Evolutionary conservation across 2,797 vertebrate genomes (phyloP).

Genomic region (Acrossocheilus fasciatus): DNA sequence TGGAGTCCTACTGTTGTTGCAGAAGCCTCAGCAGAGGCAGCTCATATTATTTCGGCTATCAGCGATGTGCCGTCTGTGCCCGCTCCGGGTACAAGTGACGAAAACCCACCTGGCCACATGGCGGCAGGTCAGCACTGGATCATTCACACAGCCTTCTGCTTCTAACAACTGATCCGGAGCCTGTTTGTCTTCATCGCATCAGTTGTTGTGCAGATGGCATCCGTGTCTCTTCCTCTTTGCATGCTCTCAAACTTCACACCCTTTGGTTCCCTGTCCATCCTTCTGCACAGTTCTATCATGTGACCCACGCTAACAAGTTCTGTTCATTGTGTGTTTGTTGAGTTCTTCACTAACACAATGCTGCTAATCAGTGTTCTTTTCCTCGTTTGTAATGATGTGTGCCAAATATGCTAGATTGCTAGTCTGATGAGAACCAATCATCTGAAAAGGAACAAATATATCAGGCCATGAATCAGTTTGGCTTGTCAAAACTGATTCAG

Average conservation of each 20-base stretch:
- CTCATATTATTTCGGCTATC: constrained; percentile 93
- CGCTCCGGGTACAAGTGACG: constrained; percentile 84
- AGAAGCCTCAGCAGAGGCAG: constrained; percentile 86
- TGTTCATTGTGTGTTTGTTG: not conserved
- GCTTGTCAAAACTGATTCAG: not conserved
- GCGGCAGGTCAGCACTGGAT: constrained; percentile 69
- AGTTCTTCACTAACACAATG: not conserved
- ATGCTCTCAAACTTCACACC: constrained; percentile 10
- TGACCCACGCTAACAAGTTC: not conserved
- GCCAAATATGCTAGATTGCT: not conserved
- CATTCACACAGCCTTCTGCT: not conserved
- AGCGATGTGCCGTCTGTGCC: constrained; percentile 87
- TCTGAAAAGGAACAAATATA: not conserved
- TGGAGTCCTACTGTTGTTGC: constrained; percentile 60
- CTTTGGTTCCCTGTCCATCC: not conserved
- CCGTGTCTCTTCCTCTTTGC: not conserved
- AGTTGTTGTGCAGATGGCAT: constrained; percentile 5
- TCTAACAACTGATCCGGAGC: constrained; percentile 3
- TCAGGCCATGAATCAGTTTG: not conserved
- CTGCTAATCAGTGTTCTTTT: not conserved
- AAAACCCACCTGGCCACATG: constrained; percentile 63
- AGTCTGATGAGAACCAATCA: not conserved
- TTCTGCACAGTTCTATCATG: not conserved
- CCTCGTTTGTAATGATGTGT: not conserved
- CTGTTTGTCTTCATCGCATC: constrained; percentile 6